Evolutionary conservation across 2,113 vertebrate genomes (phyloP).

Genomic region (Tachysurus fulvidraco): DNA sequence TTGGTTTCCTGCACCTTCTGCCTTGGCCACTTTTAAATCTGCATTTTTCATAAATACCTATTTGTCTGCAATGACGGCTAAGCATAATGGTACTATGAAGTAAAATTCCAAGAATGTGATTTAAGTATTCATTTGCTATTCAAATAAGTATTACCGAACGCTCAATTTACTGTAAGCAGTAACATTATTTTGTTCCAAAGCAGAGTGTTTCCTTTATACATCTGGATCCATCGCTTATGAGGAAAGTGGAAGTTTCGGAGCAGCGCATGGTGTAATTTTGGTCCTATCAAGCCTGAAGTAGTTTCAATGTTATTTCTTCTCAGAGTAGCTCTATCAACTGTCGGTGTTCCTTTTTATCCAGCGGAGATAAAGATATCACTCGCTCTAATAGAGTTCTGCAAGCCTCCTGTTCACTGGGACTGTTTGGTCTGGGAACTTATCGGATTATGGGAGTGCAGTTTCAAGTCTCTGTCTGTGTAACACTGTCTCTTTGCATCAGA

Average conservation of each 20-base stretch:
- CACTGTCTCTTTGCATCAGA: conserved; percentile 60
- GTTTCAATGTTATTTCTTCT: conserved; percentile 17
- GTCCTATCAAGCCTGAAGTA: neutral
- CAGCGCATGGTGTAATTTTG: neutral
- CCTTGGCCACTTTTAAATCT: conserved; percentile 4
- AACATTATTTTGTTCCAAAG: conserved; percentile 19
- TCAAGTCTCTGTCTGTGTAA: conserved; percentile 55
- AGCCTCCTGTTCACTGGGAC: conserved; percentile 41
- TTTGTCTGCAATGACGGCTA: conserved; percentile 34
- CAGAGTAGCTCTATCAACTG: neutral
- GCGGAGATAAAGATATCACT: conserved; percentile 40
- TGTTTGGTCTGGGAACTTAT: conserved; percentile 50
- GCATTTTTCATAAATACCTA: conserved; percentile 31
- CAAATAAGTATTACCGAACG: conserved; percentile 27
- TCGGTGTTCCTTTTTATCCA: conserved; percentile 29
- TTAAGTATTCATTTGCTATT: conserved; percentile 36
- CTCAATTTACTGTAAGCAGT: conserved; percentile 38
- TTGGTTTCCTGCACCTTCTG: conserved; percentile 34
- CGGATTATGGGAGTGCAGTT: conserved; percentile 46
- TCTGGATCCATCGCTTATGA: neutral
- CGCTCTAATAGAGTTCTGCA: conserved; percentile 48
- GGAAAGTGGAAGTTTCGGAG: conserved; percentile 18
- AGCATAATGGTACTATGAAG: conserved; percentile 35
- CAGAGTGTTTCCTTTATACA: conserved; percentile 25
- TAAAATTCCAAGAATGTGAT: conserved; percentile 29